Base-by-base conservation (phyloP, 2,888 invertebrate species). In the Branchellion lobata region DNA sequence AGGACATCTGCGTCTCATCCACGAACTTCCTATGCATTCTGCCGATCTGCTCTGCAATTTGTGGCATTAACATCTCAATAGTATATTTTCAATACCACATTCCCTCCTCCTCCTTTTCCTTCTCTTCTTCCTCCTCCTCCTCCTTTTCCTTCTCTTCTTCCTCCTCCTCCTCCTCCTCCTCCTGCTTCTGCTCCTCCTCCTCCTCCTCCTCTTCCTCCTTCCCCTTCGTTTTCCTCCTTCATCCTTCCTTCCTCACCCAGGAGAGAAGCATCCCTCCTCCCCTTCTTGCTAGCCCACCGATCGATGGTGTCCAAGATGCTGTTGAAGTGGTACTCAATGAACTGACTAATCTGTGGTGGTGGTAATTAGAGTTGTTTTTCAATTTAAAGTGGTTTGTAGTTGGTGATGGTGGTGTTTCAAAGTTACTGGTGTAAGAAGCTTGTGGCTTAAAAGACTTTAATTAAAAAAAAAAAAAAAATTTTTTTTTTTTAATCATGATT, bases 241-340 rank as follows among this genome's bases (percentile, higher is more conserved):
- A 24, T 21, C 27, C 2, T 21, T 33, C 11, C 33, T 71, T 27
- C 61, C 83, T 27, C 29, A 87, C 87, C 82, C 53, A 84, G 81
- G 27, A 87, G 82, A 81, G 83, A 84, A 33, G 82, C 81, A 80
- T 87, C 87, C 79, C 61, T 24, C 14, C 69, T 57, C 24, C 34
- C 31, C 33, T 68, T 76, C 34, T 61, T 77, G 53, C 77, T 85
- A 40, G 86, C 82, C 86, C 87, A 86, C 75, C 86, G 86, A 27
- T 86, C 86, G 34, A 87, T 85, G 47, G 85, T 85, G 82, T 88
- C 88, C 72, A 88, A 83, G 81, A 88, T 84, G 2, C 86, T 85
- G 81, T 88, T 88, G 83, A 88, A 88, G 82, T 88, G 88, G 80
- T 86, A 86, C 81, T 88, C 86, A 79, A 88, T 86, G n/a, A 86